Evolutionary conservation across 2,113 vertebrate species (phyloP).

Genomic region (Martes martes): DNA sequence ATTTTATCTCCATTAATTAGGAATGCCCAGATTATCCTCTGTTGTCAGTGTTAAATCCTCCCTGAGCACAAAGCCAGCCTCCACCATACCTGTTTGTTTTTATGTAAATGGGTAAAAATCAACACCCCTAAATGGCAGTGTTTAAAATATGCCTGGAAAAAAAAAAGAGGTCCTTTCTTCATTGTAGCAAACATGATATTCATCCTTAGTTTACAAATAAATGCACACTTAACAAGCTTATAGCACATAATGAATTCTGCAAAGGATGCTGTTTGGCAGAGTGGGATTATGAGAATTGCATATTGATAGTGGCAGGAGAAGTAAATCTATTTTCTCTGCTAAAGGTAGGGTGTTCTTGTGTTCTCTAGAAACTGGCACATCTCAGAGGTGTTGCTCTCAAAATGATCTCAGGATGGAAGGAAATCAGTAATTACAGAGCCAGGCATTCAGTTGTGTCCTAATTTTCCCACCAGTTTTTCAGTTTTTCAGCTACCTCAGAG

Average conservation of each 20-base stretch:
- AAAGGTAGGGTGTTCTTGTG: constrained; percentile 76
- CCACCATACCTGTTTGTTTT: constrained; percentile 61
- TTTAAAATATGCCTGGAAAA: constrained; percentile 74
- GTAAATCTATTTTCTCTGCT: constrained; percentile 78
- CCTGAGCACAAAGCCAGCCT: constrained; percentile 29
- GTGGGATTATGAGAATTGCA: constrained; percentile 79
- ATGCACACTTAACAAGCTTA: constrained; percentile 78
- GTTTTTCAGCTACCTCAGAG: constrained; percentile 85
- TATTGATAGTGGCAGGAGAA: constrained; percentile 80
- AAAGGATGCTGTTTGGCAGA: constrained; percentile 77
- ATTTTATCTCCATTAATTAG: constrained; percentile 19
- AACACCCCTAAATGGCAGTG: constrained; percentile 65
- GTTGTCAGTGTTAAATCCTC: constrained; percentile 18
- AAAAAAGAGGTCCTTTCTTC: constrained; percentile 70
- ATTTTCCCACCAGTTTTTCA: constrained; percentile 87
- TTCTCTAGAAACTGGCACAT: constrained; percentile 81
- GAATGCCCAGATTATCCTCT: constrained; percentile 17
- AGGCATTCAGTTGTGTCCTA: constrained; percentile 85
- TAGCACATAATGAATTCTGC: constrained; percentile 83
- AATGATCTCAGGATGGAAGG: constrained; percentile 82
- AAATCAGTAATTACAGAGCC: constrained; percentile 83
- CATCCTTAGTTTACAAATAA: constrained; percentile 78
- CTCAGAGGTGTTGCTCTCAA: constrained; percentile 83
- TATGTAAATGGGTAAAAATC: constrained; percentile 71
- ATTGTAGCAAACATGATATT: constrained; percentile 74